Percentiles rank a stretch among this genome's conserved stretches.
Conservation (phyloP, 2,797 vertebrate species). For the Melanotaenia nigrans region DNA sequence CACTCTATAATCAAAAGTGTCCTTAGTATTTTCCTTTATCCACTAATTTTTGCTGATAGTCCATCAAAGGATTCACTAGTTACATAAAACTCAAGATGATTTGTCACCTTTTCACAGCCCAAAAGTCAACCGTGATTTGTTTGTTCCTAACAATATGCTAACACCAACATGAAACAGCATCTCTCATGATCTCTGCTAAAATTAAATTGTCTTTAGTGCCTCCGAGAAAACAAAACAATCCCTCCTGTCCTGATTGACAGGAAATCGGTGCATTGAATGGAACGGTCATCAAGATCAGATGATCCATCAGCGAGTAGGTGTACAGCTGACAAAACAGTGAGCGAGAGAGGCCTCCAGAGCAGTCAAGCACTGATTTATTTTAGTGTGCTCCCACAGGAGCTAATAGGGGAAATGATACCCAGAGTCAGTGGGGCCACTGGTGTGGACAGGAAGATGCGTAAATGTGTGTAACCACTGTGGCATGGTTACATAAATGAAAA, state of each 20-base stretch:
- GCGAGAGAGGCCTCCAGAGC: neutral
- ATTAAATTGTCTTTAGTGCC: conserved; percentile 37
- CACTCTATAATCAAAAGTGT: conserved; percentile 1
- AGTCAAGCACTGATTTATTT: conserved; percentile 22
- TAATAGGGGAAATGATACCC: conserved; percentile 47
- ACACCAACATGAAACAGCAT: conserved; percentile 23
- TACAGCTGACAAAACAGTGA: conserved; percentile 1
- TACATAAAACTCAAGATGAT: neutral
- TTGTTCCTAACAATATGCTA: conserved; percentile 23
- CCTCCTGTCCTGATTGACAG: conserved; percentile 31
- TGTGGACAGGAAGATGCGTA: conserved; percentile 23
- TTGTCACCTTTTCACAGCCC: conserved; percentile 26
- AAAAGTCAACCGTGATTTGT: conserved; percentile 1
- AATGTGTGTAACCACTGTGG: conserved; percentile 13
- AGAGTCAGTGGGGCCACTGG: conserved; percentile 7
- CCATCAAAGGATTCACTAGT: conserved; percentile 2
- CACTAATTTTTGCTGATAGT: conserved; percentile 6
- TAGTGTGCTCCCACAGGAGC: conserved; percentile 32
- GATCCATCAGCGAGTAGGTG: conserved; percentile 16
- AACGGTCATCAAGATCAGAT: conserved; percentile 34
- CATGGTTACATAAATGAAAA: conserved; percentile 20
- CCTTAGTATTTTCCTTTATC: neutral
- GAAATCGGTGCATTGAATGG: conserved; percentile 41
- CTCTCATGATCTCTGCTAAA: conserved; percentile 18
- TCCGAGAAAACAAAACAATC: conserved; percentile 16